Evolutionary conservation across 2,797 vertebrate genomes (phyloP), one percentile per base, ranked within the genome.

Genomic region (Karalla daura): DNA sequence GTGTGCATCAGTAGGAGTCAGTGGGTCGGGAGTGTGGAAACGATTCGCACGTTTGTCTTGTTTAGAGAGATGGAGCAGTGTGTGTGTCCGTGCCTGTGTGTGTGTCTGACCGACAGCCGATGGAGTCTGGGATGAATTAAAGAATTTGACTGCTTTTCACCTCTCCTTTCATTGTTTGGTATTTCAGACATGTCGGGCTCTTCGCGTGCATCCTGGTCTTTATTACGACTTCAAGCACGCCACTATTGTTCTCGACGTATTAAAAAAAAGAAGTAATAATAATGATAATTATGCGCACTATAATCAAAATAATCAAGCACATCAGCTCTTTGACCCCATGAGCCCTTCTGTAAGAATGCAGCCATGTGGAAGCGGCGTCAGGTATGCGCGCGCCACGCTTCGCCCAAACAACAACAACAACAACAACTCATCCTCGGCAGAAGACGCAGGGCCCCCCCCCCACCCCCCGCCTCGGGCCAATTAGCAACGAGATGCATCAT

Each of bases 291-390:
- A 76, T 55, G 55, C 75, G 46, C 44, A 73, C 75, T 71, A 17
- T 43, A 81, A 81, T 83, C 63, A 86, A 73, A 73, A 77, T 69
- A 83, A 90, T 86, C 78, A 86, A 64, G 60, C 80, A 76, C 78
- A 82, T 75, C 58, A 77, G 33, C 27, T 72, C 56, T 70, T 37
- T 69, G 63, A 77, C 80, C 64, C 70, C 61, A 77, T 71, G 70
- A 80, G 70, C 41, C 61, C 46, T 53, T 30, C n/a, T n/a, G 47
- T 43, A 51, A 78, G 61, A 64, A 68, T 53, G 46, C 53, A 70
- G 44, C 64, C 47, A 51, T 46, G 37, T 45, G 51, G 30, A 14
- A 49, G 64, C 36, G 13, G 45, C 1, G 0, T 47, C 63, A 41
- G 59, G 45, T 58, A 68, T 39, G 61, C n/a, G 21, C 51, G 60